These are phyloP conservation scores for Cricetomys ansorgei DNA, from an alignment of 2,113 vertebrate species.

Conservation along the genomic window DNA sequence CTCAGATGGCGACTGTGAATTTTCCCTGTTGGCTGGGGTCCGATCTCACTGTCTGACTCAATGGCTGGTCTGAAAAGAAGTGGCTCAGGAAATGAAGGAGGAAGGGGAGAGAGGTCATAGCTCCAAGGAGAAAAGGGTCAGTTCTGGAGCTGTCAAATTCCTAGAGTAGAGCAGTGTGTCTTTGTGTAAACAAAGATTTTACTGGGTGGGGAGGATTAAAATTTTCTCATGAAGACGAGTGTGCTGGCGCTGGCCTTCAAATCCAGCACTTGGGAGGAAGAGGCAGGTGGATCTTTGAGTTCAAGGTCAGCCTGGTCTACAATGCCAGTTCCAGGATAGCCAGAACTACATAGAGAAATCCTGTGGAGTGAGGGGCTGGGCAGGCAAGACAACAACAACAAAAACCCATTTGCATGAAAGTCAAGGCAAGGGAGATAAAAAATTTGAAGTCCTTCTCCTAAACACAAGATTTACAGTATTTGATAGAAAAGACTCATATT, in stretches of 20 bases:
- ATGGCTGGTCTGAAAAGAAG: neutral
- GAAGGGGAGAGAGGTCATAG: neutral
- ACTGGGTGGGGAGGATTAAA: neutral
- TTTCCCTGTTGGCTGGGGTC: neutral
- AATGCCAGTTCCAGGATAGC: neutral
- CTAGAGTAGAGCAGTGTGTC: neutral
- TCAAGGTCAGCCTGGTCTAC: neutral
- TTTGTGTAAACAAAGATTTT: neutral
- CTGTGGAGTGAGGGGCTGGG: neutral
- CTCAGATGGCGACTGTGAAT: neutral
- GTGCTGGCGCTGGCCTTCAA: neutral
- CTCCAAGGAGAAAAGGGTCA: neutral
- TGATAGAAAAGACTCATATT: neutral
- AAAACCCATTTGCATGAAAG: neutral
- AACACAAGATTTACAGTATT: neutral
- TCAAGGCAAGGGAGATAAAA: neutral
- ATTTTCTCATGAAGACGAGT: too few relatives aligned
- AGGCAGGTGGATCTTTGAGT: neutral
- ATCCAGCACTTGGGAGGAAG: neutral
- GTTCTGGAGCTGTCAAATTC: neutral
- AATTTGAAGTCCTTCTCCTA: neutral
- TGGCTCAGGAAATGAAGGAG: neutral
- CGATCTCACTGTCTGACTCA: neutral
- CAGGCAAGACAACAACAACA: neutral
- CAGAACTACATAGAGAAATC: neutral